Percentiles rank a stretch among this genome's conserved stretches.
Conservation (phyloP, 2,113 vertebrate genomes). For the Oncorhynchus nerka region DNA sequence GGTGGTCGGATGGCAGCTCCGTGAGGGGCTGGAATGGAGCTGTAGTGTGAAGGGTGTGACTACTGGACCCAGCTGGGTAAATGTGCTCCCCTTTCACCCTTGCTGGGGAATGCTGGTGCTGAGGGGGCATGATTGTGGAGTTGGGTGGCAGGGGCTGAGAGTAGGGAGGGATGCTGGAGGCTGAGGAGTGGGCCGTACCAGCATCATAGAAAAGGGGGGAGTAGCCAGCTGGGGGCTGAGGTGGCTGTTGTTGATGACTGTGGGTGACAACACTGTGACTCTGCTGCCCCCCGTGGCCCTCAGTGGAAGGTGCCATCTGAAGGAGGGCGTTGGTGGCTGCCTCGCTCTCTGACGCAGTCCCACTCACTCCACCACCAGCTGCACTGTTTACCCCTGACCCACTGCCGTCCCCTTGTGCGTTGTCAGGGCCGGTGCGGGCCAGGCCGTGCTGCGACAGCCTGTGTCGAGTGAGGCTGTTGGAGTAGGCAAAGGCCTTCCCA, state of each 20-base stretch:
- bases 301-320: slow-evolving; percentile 72
- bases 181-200: slow-evolving; percentile 63
- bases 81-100: slow-evolving; percentile 79
- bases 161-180: slow-evolving; percentile 65
- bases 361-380: slow-evolving; percentile 56
- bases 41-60: slow-evolving; percentile 72
- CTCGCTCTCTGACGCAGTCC: slow-evolving; percentile 74
- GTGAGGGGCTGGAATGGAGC: slow-evolving; percentile 75
- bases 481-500: slow-evolving; percentile 90
- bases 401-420: slow-evolving; percentile 65
- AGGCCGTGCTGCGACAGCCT: slow-evolving; percentile 85
- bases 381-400: slow-evolving; percentile 60
- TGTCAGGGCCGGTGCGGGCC: slow-evolving; percentile 63
- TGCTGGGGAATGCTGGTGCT: slow-evolving; percentile 74
- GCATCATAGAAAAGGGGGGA: slow-evolving; percentile 77
- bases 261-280: slow-evolving; percentile 69
- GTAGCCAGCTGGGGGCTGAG: slow-evolving; percentile 72
- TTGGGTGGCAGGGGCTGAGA: slow-evolving; percentile 76
- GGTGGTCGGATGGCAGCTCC: slow-evolving; percentile 71
- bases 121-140: slow-evolving; percentile 73
- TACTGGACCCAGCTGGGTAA: slow-evolving; percentile 73
- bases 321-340: slow-evolving; percentile 78
- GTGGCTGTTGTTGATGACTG: slow-evolving; percentile 67
- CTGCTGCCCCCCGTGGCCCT: slow-evolving; percentile 66
- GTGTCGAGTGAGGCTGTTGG: slow-evolving; percentile 90